Conservation (phyloP, 2,113 vertebrate species). For the Gnathonemus echidnorhynchus region DNA sequence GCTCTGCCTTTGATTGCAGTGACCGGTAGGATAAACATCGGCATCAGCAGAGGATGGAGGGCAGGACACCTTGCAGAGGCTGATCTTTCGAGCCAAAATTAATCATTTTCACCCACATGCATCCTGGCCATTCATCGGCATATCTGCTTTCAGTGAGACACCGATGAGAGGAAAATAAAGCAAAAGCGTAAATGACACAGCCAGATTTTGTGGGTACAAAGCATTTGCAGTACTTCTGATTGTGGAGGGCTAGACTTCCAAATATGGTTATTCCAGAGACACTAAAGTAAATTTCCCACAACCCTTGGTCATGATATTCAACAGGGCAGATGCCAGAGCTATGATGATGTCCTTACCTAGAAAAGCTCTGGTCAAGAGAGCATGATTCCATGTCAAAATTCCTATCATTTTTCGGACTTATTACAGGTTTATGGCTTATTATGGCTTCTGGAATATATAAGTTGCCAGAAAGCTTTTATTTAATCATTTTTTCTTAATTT, state of each 20-base stretch:
- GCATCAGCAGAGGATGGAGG: not conserved
- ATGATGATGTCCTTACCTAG: not conserved
- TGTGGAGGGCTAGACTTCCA: not conserved
- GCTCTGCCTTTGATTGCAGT: not conserved
- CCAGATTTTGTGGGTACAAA: not conserved
- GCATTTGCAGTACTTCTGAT: not conserved
- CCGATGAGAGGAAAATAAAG: not conserved
- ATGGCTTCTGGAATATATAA: not conserved
- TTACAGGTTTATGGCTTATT: not conserved
- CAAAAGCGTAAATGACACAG: not conserved
- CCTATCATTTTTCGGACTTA: not conserved
- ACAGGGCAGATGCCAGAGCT: not conserved
- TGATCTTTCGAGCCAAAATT: not conserved
- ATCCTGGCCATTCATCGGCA: not conserved
- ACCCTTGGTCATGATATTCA: not conserved
- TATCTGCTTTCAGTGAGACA: not conserved
- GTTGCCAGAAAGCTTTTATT: not conserved
- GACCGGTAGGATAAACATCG: not conserved
- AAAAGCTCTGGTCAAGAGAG: not conserved
- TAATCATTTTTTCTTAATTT: not conserved
- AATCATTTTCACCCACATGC: not conserved
- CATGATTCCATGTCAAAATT: not conserved
- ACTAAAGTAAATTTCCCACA: slow-evolving; percentile 6
- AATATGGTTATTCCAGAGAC: not conserved
- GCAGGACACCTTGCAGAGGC: not conserved